phyloP scores from a whole-genome alignment of 2,888 invertebrate genomes.

The Acanthosepion pharaonis region DNA sequence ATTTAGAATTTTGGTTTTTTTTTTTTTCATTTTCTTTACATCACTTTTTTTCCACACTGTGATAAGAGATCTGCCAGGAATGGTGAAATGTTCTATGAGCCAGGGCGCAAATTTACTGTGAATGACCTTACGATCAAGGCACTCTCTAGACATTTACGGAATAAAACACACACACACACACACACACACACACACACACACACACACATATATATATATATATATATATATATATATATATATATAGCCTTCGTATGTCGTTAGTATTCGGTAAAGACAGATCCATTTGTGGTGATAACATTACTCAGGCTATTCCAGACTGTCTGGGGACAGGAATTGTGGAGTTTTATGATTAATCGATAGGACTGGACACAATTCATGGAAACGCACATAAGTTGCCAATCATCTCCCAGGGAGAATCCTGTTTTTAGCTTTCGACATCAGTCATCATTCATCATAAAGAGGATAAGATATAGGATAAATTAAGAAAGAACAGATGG shows the following conservation, averaged over 20 bases:
- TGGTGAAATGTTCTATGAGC: too few relatives aligned
- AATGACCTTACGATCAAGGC: too few relatives aligned
- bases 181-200: too few relatives aligned
- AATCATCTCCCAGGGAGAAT: not conserved
- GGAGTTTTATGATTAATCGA: not conserved
- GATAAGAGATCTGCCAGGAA: too few relatives aligned
- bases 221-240: not conserved
- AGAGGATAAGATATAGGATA: not conserved
- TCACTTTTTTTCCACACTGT: too few relatives aligned
- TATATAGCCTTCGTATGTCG: not conserved
- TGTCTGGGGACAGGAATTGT: not conserved
- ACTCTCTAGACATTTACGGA: too few relatives aligned
- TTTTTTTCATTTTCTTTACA: not conserved
- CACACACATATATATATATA: not conserved
- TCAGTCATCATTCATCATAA: not conserved
- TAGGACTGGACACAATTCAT: not conserved
- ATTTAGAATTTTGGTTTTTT: not conserved
- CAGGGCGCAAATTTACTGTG: too few relatives aligned
- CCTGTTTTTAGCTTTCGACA: not conserved
- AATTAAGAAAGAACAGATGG: not conserved
- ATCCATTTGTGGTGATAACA: not conserved
- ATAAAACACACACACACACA: not conserved
- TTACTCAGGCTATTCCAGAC: not conserved
- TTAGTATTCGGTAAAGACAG: not conserved
- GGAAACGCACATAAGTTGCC: not conserved